Conservation (phyloP, 2,797 vertebrate genomes). For the Simalia tracyae region DNA sequence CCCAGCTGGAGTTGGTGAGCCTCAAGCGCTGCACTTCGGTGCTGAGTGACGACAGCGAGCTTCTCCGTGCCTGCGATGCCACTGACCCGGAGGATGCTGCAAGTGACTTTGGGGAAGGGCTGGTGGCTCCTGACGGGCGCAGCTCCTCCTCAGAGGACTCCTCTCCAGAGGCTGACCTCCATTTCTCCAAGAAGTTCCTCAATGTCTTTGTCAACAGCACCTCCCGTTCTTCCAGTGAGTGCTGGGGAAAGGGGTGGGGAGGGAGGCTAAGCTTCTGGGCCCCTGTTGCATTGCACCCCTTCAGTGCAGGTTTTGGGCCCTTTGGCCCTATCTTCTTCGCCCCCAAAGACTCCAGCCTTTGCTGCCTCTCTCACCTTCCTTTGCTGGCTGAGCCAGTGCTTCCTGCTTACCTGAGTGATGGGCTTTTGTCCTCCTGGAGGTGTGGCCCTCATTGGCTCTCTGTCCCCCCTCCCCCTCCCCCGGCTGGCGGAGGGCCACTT, state of each 20-base stretch:
- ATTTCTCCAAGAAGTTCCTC: constrained; percentile 98
- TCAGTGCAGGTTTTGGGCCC: no score
- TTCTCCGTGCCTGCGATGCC: constrained; percentile 83
- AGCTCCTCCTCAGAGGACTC: constrained; percentile 87
- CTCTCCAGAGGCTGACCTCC: constrained; percentile 92
- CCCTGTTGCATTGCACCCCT: neutral
- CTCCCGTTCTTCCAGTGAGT: constrained; percentile 96
- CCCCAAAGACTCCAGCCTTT: neutral
- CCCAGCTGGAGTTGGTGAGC: constrained; percentile 94
- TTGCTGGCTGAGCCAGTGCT: neutral
- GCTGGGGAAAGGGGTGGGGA: neutral
- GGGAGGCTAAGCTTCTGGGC: neutral
- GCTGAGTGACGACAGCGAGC: constrained; percentile 88
- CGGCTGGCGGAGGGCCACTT: neutral
- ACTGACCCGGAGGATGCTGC: constrained; percentile 76
- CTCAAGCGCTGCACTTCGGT: constrained; percentile 91
- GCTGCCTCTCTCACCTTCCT: neutral
- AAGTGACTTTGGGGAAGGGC: constrained; percentile 71
- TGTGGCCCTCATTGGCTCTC: no score
- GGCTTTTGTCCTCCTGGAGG: neutral
- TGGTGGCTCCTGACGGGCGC: constrained; percentile 72
- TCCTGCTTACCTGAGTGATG: neutral
- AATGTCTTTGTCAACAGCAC: constrained; percentile 98
- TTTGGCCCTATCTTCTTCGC: neutral
- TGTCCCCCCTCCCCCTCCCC: neutral